Evolutionary conservation across 2,888 invertebrate genomes (phyloP).

Genomic region (Yponomeuta cagnagella): DNA sequence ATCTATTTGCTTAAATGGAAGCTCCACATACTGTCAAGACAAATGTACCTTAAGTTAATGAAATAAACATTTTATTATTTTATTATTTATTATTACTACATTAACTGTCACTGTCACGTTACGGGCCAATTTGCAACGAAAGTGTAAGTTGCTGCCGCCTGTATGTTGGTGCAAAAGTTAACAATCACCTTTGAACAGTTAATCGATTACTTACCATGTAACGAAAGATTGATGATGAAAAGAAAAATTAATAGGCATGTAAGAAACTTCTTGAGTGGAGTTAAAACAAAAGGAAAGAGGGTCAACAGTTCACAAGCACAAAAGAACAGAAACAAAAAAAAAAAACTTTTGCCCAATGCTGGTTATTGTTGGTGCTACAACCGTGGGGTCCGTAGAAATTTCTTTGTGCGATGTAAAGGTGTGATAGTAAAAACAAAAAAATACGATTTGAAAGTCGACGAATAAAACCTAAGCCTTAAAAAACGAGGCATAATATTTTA

Average conservation of each 20-base stretch:
- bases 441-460: no score
- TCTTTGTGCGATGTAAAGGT: not conserved
- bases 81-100: no score
- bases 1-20: no score
- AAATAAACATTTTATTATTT: no score
- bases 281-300: not conserved
- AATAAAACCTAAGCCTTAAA: no score
- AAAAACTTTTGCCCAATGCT: not conserved
- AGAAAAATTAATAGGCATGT: not conserved
- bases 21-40: no score
- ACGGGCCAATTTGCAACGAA: no score
- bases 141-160: no score
- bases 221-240: not conserved
- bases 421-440: not conserved
- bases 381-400: not conserved
- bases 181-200: not conserved
- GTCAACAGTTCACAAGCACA: not conserved
- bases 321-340: constrained; percentile 2
- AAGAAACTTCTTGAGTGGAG: not conserved
- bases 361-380: not conserved
- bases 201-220: not conserved
- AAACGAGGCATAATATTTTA: no score
- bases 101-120: no score
- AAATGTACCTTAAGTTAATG: no score
- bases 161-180: no score